These are phyloP conservation scores for Margaritifera margaritifera DNA, from an alignment of 2,888 invertebrate species.

Conservation along the genomic window DNA sequence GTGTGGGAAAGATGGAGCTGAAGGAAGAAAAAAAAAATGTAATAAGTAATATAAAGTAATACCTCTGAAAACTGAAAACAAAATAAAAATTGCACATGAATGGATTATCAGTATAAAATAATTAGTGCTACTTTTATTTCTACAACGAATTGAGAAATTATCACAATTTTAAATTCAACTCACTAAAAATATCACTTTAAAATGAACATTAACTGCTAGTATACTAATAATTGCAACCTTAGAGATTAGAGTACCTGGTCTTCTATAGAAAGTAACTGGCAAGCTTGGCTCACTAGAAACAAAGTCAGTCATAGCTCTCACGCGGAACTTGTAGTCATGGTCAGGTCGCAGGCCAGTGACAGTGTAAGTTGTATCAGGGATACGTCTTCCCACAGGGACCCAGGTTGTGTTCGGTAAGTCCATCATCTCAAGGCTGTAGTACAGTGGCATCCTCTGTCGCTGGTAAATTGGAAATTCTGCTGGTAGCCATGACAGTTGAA, in stretches of 20 bases:
- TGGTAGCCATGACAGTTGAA: conserved; percentile 61
- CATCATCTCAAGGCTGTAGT: conserved; percentile 58
- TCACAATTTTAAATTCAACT: background rate
- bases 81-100: background rate
- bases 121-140: background rate
- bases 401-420: conserved; percentile 55
- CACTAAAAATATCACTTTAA: background rate
- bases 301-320: conserved; percentile 92
- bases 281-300: conserved; percentile 97
- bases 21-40: conserved; percentile 9
- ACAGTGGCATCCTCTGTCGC: conserved; percentile 47
- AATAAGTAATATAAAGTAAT: background rate
- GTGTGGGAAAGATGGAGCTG: conserved; percentile 51
- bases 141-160: background rate
- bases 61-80: background rate
- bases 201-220: background rate
- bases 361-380: conserved; percentile 53
- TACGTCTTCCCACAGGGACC: conserved; percentile 75
- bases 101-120: background rate
- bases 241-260: conserved; percentile 40
- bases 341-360: conserved; percentile 56
- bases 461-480: conserved; percentile 57
- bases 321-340: conserved; percentile 93
- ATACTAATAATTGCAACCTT: conserved; percentile 1
- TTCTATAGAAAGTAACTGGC: conserved; percentile 54